Base-by-base conservation (phyloP, 1,140 invertebrate species). In the Heliconius eleuchia region DNA sequence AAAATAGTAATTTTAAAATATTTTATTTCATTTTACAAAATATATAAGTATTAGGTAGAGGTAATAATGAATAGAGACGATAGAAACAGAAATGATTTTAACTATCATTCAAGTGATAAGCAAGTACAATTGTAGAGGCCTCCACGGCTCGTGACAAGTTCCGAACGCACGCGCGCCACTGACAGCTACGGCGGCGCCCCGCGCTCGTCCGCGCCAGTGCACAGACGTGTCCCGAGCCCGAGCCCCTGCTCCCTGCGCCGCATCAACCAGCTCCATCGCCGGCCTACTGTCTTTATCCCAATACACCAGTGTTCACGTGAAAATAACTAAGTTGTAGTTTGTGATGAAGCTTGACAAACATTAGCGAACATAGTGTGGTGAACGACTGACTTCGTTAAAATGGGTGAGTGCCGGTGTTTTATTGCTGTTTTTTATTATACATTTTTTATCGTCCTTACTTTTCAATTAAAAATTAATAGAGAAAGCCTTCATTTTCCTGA, bases 381-480 rank as follows among this genome's bases (percentile, higher is more conserved):
- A 80, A 77, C 73, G 42, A 52, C 16, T n/a, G 55, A 77, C 77
- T 81, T 74, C 71, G 83, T 83, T 85, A 91, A 88, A 88, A 93
- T 93, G 91, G 91, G 91, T 93, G 85, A 92, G 91, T 92, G 82
- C 88, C 89, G 89, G 90, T 82, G 83, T 73, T 55, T 82, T 52
- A 55, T 42, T 78, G 30, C 37, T 72, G 37, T 72, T 39, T 37
- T n/a, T 72, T 72, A 39, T 72, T 71, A 39, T 71, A 37, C 18
- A 5, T 71, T 71, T 18, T 57, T 57, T n/a, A n/a, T 57, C 19
- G 50, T 52, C 7, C 5, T 23, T 23, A 23, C n/a, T 66, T 66
- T 11, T 30, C 1, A 27, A 16, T 9, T 39, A 71, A 30, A 13
- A 34, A 71, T 8, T 72, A 13, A n/a, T 39, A 9, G 2, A 72